Base-by-base conservation (phyloP, 53 echinoderm and acorn worm species). In the Antedon mediterranea region DNA sequence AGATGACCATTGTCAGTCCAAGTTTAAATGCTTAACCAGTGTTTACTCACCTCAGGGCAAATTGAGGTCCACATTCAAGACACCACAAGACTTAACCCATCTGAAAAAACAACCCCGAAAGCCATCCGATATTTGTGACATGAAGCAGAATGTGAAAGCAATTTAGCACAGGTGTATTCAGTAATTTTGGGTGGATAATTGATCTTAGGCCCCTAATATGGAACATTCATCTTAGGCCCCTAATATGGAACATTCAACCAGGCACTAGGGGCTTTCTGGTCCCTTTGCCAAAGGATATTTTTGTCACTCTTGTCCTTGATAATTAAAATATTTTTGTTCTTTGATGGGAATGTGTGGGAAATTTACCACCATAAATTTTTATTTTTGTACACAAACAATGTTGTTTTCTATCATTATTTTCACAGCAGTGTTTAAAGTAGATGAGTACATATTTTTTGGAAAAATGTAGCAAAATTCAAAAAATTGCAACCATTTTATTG, bases 121-220 rank as follows among this genome's bases (percentile, higher is more conserved):
- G 41, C 41, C 13, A 41, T 7, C n/a, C 41, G 5, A 41, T 57
- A 57, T 57, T 26, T 1, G 7, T 57, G 57, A 57, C 57, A 57
- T 11, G 57, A 57, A 57, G 23, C 7, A 18, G 11, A 6, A 57
- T 26, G 57, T 15, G 23, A 18, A 57, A 18, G 57, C 20, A 26
- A 57, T 57, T 11, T 15, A 57, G 23, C 57, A 57, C 57, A 57
- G 57, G 57, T 57, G 57, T 11, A 23, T 57, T 18, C 57, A 8
- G 20, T 57, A 26, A 57, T 57, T 57, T 57, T 57, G 9, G 23
- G 9, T 18, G 26, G 57, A 57, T 57, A 57, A 57, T 57, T 57
- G 57, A 57, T 57, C 57, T 57, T 57, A 57, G 57, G 57, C 57
- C 57, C 57, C 57, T 57, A 57, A 57, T 57, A 57, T 57, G 57